These are phyloP conservation scores for Sisor rabdophorus DNA, from an alignment of 2,113 vertebrate genomes.

Conservation along the genomic window DNA sequence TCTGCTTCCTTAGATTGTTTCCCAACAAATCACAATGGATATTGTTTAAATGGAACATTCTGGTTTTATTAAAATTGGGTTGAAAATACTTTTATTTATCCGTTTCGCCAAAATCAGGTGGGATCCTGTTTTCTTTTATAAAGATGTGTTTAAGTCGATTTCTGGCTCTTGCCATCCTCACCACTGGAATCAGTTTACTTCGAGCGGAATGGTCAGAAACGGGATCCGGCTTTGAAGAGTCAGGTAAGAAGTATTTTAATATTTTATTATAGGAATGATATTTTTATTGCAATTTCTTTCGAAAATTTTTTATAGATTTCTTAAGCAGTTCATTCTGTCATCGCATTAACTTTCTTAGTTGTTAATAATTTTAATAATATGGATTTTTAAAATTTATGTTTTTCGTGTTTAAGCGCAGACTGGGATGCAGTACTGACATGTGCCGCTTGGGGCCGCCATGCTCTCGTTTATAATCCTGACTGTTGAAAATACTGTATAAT, in stretches of 20 bases:
- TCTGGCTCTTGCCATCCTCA: slow-evolving; percentile 12
- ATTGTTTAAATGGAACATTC: not conserved
- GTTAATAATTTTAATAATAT: not conserved
- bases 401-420: not conserved
- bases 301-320: not conserved
- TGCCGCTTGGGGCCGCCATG: slow-evolving; percentile 27
- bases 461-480: not conserved
- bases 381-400: not conserved
- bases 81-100: not conserved
- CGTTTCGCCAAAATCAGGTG: not conserved
- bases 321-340: not conserved
- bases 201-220: slow-evolving; percentile 18
- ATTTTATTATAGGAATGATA: not conserved
- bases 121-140: not conserved
- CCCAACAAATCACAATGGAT: not conserved
- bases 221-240: slow-evolving; percentile 19
- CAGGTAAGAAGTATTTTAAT: slow-evolving; percentile 7
- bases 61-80: not conserved
- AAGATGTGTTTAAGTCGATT: slow-evolving; percentile 8
- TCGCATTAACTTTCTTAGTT: not conserved
- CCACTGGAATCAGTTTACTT: not conserved
- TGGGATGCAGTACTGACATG: slow-evolving; percentile 8
- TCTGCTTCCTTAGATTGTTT: not conserved
- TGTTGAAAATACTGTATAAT: not conserved
- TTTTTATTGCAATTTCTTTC: not conserved